Percentiles rank a stretch among this genome's conserved stretches.
Conservation (phyloP, 2,797 vertebrate genomes). For the Gymnodraco acuticeps region DNA sequence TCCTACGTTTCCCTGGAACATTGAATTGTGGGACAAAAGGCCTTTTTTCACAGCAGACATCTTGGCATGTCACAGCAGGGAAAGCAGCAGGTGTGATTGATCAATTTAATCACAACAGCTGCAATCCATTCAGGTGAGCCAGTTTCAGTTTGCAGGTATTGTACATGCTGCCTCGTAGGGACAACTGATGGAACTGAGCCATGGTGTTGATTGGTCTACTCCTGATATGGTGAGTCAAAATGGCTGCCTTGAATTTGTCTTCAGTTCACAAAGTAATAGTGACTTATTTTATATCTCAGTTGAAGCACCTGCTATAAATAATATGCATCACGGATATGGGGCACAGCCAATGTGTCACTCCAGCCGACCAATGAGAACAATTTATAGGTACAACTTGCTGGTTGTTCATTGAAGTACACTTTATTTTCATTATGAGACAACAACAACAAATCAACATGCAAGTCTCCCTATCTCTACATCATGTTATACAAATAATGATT, state of each 20-base stretch:
- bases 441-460: constrained; percentile 87
- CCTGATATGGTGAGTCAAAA: neutral
- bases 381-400: constrained; percentile 47
- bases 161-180: neutral
- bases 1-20: neutral
- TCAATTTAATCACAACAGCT: neutral
- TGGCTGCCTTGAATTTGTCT: neutral
- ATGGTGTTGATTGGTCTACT: neutral
- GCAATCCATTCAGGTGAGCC: neutral
- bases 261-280: neutral
- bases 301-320: neutral
- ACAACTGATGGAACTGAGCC: neutral
- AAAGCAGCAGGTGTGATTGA: neutral
- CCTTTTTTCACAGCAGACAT: neutral
- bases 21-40: neutral
- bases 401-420: constrained; percentile 82
- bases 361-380: constrained; percentile 19
- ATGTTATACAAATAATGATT: constrained; percentile 89
- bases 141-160: neutral
- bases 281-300: neutral
- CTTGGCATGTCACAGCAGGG: neutral
- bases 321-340: neutral
- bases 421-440: constrained; percentile 88
- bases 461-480: constrained; percentile 84
- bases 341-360: neutral